These are phyloP conservation scores for Brachirus orientalis DNA, from an alignment of 2,113 vertebrate genomes.

Conservation along the genomic window DNA sequence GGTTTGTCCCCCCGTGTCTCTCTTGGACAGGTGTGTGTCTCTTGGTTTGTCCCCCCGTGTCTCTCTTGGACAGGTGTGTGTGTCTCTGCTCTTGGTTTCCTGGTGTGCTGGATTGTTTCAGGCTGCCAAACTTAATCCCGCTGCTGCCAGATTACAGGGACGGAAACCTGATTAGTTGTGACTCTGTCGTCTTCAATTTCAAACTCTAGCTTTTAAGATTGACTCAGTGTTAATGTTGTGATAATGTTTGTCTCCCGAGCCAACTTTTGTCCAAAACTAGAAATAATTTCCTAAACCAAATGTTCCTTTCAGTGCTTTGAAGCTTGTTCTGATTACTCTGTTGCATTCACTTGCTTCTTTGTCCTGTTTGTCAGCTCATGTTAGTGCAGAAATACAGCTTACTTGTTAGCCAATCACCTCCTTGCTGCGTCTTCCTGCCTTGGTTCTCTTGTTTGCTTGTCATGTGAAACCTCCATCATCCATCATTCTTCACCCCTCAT, in stretches of 20 bases:
- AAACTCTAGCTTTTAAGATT: conserved; percentile 29
- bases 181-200: conserved; percentile 57
- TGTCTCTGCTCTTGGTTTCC: conserved; percentile 37
- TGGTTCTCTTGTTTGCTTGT: too few species aligned
- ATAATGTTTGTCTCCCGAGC: conserved; percentile 25
- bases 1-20: too few species aligned
- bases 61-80: conserved; percentile 59
- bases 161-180: conserved; percentile 59
- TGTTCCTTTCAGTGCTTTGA: too few species aligned
- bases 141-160: conserved; percentile 46
- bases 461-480: too few species aligned
- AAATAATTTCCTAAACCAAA: neutral
- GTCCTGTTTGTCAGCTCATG: too few species aligned
- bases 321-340: too few species aligned
- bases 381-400: too few species aligned
- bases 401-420: too few species aligned
- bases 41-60: conserved; percentile 12
- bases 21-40: too few species aligned
- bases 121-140: conserved; percentile 63
- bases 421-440: too few species aligned
- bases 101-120: conserved; percentile 45
- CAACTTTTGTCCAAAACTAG: neutral
- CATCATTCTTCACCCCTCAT: too few species aligned
- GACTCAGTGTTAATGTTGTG: conserved; percentile 10
- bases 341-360: too few species aligned